These are phyloP conservation scores for Capra hircus DNA, from an alignment of 2,113 vertebrate species.

Conservation along the genomic window DNA sequence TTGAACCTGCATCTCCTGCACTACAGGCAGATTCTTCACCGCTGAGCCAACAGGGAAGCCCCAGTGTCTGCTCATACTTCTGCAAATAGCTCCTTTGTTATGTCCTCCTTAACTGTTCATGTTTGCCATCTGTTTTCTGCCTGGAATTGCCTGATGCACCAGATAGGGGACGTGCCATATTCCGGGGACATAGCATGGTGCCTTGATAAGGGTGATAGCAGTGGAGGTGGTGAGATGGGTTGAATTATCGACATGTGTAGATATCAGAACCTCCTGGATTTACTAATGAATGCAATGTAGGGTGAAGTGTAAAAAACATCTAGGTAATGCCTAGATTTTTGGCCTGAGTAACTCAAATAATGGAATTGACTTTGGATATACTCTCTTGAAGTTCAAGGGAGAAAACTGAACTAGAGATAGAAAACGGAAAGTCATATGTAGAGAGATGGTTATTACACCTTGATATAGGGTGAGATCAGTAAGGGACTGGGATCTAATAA, in stretches of 20 bases:
- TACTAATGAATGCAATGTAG: background rate
- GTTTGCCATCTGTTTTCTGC: background rate
- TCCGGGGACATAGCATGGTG: background rate
- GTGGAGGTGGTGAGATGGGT: background rate
- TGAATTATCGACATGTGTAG: background rate
- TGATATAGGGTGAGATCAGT: background rate
- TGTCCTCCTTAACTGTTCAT: background rate
- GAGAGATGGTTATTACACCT: background rate
- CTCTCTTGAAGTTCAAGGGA: background rate
- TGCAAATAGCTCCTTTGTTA: background rate
- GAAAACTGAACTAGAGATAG: background rate
- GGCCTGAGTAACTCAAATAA: background rate
- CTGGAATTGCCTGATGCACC: background rate
- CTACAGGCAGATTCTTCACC: background rate
- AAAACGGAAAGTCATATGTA: background rate
- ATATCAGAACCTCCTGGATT: background rate
- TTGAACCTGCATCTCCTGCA: accelerated
- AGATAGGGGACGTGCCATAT: background rate
- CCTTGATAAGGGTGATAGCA: background rate
- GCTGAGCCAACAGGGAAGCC: background rate
- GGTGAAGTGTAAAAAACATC: background rate
- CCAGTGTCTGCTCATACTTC: background rate
- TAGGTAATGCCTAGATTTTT: background rate
- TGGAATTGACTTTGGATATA: background rate
- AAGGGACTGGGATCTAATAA: background rate